Percentiles rank a stretch among this genome's conserved stretches.
Conservation (phyloP, 2,888 invertebrate genomes). For the Apamea crenata region DNA sequence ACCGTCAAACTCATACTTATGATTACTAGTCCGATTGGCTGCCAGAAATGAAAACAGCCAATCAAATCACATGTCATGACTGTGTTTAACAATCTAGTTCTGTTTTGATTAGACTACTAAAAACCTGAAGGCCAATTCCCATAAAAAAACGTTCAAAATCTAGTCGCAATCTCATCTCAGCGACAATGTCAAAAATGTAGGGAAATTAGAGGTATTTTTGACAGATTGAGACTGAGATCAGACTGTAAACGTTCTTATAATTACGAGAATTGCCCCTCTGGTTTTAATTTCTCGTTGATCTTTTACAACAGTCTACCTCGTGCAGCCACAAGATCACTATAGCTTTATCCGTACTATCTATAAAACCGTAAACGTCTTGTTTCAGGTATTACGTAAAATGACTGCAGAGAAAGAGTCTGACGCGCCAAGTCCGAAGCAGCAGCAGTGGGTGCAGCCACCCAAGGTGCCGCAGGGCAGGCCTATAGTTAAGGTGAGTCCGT, state of each 20-base stretch:
- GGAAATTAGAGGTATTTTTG: too few species aligned
- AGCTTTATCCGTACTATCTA: not conserved
- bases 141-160: too few species aligned
- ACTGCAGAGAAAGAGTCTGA: conserved; percentile 96
- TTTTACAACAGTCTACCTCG: not conserved
- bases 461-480: conserved; percentile 89
- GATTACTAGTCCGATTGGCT: too few species aligned
- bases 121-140: not conserved
- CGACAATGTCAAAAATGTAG: too few species aligned
- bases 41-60: too few species aligned
- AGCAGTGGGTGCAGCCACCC: conserved; percentile 82
- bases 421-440: conserved; percentile 83
- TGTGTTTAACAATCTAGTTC: too few species aligned
- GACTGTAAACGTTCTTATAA: too few species aligned
- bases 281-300: not conserved
- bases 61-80: too few species aligned
- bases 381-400: conserved; percentile 96
- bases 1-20: too few species aligned
- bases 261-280: too few species aligned
- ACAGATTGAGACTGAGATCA: too few species aligned
- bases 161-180: too few species aligned
- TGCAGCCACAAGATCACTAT: not conserved
- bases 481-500: conserved; percentile 85
- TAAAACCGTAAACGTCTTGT: conserved; percentile 1
- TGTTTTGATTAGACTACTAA: not conserved